Evolutionary conservation across 2,888 invertebrate genomes (phyloP), one percentile per base, ranked within the genome.

Genomic region (Diaphora mendica): DNA sequence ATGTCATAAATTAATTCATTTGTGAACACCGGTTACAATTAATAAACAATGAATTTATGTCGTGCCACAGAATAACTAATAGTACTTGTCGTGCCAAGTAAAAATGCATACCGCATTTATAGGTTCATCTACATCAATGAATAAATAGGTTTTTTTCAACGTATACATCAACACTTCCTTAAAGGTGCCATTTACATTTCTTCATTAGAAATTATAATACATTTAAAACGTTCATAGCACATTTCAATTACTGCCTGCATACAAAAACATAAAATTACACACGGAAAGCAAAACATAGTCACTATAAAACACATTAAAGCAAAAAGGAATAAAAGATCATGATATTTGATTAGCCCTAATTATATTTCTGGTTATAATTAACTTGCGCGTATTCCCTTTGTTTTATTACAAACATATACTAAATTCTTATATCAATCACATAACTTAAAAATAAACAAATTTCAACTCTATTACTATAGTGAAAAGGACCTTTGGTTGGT

Each of bases 331-430:
- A 90, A 91, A 91, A 92, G 94, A 94, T 95, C 90, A 92, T 89
- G 90, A 92, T 94, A 94, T 94, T 95, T 93, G 95, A 95, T 95
- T 94, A 95, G 88, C 90, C 90, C 94, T 95, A 95, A 95, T 95
- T 94, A 94, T 92, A 91, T 94, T 93, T 93, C 93, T 91, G 92
- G 89, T 88, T 89, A 90, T 93, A 94, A 95, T 95, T 95, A 95
- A 93, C 93, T 92, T 90, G 91, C 91, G 91, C 88, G 91, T 94
- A 94, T 91, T 93, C 92, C 93, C 92, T 94, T 95, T 95, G 94
- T 95, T 94, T 94, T 94, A 93, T 93, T 92, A 91, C 90, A 85
- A 88, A 90, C 86, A 86, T 79, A 84, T 84, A 86, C 91, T 79
- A 88, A 85, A 33, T 81, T 86, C 79, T 13, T 13, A 39, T 71